These are phyloP conservation scores for Lasiurus cinereus DNA, from an alignment of 2,113 vertebrate species.

Conservation along the genomic window DNA sequence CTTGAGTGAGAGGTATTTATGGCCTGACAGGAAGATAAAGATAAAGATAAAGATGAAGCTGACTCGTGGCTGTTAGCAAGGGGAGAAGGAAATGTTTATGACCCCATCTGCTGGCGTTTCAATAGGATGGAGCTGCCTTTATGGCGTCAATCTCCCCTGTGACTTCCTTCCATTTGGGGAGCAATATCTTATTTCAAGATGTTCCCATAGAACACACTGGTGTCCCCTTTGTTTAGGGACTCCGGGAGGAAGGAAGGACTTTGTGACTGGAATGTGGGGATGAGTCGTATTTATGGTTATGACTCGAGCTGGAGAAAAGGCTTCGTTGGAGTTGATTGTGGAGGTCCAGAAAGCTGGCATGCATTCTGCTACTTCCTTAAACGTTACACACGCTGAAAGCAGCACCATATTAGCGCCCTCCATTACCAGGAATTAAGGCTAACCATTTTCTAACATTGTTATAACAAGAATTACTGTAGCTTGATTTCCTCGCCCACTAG, in stretches of 20 bases:
- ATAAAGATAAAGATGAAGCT: conserved; percentile 87
- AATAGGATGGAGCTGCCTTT: conserved; percentile 84
- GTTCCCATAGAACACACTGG: conserved; percentile 78
- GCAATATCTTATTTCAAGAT: conserved; percentile 86
- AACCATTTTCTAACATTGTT: conserved; percentile 55
- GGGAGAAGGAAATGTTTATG: conserved; percentile 88
- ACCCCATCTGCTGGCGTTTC: conserved; percentile 88
- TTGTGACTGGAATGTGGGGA: conserved; percentile 70
- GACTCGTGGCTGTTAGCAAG: conserved; percentile 83
- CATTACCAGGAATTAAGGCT: conserved; percentile 9
- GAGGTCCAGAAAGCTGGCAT: conserved; percentile 27
- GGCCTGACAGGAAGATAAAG: conserved; percentile 87
- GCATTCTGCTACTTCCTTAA: conserved; percentile 42
- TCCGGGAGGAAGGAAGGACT: conserved; percentile 82
- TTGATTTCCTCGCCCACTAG: conserved; percentile 17
- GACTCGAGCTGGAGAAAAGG: conserved; percentile 47
- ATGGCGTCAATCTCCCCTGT: conserved; percentile 85
- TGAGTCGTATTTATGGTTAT: background rate
- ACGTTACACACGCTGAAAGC: background rate
- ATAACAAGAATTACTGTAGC: background rate
- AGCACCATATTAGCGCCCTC: conserved; percentile 34
- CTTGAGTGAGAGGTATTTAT: conserved; percentile 88
- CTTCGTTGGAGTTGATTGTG: background rate
- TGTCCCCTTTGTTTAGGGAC: conserved; percentile 79
- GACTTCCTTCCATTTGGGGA: conserved; percentile 87